These are phyloP conservation scores for Acanthornis magna DNA, from an alignment of 2,797 vertebrate genomes.

Conservation along the genomic window DNA sequence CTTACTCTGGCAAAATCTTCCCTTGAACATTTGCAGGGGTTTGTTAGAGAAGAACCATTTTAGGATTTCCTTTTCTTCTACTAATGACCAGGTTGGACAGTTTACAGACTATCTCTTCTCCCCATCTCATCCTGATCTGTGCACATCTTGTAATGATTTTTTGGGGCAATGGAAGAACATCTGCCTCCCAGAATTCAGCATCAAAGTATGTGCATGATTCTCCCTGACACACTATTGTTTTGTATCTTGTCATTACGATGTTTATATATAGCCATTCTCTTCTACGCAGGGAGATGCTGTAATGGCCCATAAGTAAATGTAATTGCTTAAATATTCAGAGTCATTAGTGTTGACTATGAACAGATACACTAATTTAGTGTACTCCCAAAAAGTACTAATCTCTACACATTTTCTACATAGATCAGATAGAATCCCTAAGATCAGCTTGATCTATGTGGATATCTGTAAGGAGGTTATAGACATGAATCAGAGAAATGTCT, in stretches of 20 bases:
- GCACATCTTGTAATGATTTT: slow-evolving; percentile 31
- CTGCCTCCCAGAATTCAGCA: slow-evolving; percentile 46
- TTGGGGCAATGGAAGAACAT: neutral
- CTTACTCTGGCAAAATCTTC: neutral
- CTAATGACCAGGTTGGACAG: neutral
- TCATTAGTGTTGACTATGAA: neutral
- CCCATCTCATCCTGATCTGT: neutral
- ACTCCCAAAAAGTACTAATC: neutral
- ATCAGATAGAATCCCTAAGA: neutral
- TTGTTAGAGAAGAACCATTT: neutral
- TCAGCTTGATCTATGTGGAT: neutral
- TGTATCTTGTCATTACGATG: slow-evolving; percentile 9
- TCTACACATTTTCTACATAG: neutral
- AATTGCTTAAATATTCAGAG: neutral
- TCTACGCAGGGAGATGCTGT: neutral
- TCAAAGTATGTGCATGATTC: slow-evolving; percentile 32
- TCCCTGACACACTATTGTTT: slow-evolving; percentile 35
- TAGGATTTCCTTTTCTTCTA: slow-evolving; percentile 9
- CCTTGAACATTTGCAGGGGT: neutral
- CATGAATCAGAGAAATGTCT: neutral
- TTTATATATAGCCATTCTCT: slow-evolving; percentile 2
- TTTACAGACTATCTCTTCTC: neutral
- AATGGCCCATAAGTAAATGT: neutral
- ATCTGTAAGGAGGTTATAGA: neutral
- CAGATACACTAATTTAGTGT: neutral